Evolutionary conservation across 2,888 invertebrate genomes (phyloP), one percentile per base, ranked within the genome.

Genomic region (Andricus quercusramuli): DNA sequence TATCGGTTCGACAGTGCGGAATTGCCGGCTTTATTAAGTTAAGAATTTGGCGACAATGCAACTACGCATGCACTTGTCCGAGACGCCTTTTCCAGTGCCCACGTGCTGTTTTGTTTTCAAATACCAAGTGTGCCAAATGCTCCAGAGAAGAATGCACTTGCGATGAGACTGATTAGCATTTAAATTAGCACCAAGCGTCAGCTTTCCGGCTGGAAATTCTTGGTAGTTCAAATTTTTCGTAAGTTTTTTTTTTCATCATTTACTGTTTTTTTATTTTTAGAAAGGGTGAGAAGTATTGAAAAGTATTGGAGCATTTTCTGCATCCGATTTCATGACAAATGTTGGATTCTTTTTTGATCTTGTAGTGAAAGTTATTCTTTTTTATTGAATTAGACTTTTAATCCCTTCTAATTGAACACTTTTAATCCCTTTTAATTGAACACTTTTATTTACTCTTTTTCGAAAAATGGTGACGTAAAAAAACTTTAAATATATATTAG

Each of bases 31-130:
- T 70, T 70, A 29, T 47, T 25, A 20, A 51, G 29, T n/a, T n/a
- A n/a, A n/a, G 29, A 56, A 37, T 56, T 74, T 22, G 32, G 20
- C n/a, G 32, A 56, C 51, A 74, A 74, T 74, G 74, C 74, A 56
- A 74, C 32, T 29, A 74, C 74, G 56, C 51, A 74, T 74, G 74
- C 56, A 74, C 74, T 74, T 74, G 74, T 74, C 32, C n/a, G n/a
- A 22, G 56, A 74, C 56, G n/a, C 56, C 56, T 56, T 74, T n/a
- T 15, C 5, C n/a, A 79, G 70, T 79, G 29, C 70, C 44, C 79
- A 79, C 70, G 79, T 79, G 79, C 22, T 79, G 62, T 79, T 79
- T 78, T 78, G 64, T 78, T 78, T 74, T 74, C 74, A 74, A 74
- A 74, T 74, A 51, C 70, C 70, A 70, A 70, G 25, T 47, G 70